Evolutionary conservation across 2,797 vertebrate species (phyloP), one percentile per base, ranked within the genome.

Genomic region (Hemitrygon akajei): DNA sequence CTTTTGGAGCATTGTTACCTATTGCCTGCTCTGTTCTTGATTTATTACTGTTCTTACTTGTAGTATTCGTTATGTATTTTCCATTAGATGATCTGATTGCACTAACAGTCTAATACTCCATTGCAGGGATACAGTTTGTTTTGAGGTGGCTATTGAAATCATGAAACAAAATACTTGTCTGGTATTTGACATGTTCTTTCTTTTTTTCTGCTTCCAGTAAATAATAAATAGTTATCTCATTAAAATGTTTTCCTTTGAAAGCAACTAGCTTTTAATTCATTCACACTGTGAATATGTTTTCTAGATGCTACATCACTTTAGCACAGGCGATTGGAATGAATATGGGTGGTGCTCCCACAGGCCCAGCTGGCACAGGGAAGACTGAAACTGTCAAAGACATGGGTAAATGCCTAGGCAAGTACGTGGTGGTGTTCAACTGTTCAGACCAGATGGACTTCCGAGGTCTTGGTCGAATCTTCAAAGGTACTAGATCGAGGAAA

Each of bases 401-500:
- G 99, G 98, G 98, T 14, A 97, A 98, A 6, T 99, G 98, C 95
- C 97, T 99, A 47, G 98, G 98, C 80, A 99, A 99, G 95, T 99
- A 99, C 0, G 98, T 99, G 12, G 98, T 99, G 91, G 98, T 99
- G 94, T 99, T 99, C 96, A 99, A 99, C 94, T 99, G 98, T 93
- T 99, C 99, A 7, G 98, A 99, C 94, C 99, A 99, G 95, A 99
- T 99, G 99, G 98, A 99, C 96, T 99, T 99, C 95, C 97, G 98
- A 97, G 98, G 98, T 56, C 96, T 99, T 94, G 99, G 98, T 79
- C 97, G 99, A 95, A 99, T 99, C 95, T 99, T 98, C 95, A 99
- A 99, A 98, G 99, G 99, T 98, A 92, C 47, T 56, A 4, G 14
- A 75, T 73, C 34, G 34, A 73, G 18, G 84, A 63, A 34, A 87